These are phyloP conservation scores for Sebastes iracundus DNA, from an alignment of 2,797 vertebrate genomes.

Conservation along the genomic window DNA sequence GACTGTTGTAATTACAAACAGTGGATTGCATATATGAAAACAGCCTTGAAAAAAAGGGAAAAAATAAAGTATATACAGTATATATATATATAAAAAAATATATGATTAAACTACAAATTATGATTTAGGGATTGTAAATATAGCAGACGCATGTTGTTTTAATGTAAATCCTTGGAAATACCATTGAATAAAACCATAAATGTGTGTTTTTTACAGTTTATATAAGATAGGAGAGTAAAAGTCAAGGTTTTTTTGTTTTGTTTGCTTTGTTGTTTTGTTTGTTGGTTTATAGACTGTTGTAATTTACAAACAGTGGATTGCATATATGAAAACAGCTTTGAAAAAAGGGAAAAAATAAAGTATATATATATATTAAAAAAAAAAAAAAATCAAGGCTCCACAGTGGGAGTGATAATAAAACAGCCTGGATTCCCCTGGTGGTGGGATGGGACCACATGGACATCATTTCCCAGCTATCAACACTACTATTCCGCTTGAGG, in stretches of 20 bases:
- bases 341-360: too few relatives aligned
- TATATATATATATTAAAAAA: too few relatives aligned
- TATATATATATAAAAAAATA: too few relatives aligned
- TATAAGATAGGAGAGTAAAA: neutral
- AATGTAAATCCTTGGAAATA: neutral
- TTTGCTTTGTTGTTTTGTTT: too few relatives aligned
- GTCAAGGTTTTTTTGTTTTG: neutral
- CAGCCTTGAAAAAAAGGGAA: too few relatives aligned
- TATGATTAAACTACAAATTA: neutral
- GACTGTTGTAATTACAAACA: too few relatives aligned
- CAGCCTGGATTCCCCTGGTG: neutral
- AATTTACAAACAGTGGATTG: too few relatives aligned
- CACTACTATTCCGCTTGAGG: conserved; percentile 32
- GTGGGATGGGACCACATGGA: conserved; percentile 53
- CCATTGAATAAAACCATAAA: neutral
- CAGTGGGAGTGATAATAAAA: conserved; percentile 19
- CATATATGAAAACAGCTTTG: too few relatives aligned
- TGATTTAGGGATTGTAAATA: accelerated
- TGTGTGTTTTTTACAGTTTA: neutral
- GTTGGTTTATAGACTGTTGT: too few relatives aligned
- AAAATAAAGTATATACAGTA: too few relatives aligned
- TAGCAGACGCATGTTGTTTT: accelerated
- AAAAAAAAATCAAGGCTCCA: neutral
- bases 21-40: too few relatives aligned
- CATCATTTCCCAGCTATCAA: conserved; percentile 86